These are phyloP conservation scores for Zophobas atratus DNA, from an alignment of 1,140 invertebrate genomes.

Conservation along the genomic window DNA sequence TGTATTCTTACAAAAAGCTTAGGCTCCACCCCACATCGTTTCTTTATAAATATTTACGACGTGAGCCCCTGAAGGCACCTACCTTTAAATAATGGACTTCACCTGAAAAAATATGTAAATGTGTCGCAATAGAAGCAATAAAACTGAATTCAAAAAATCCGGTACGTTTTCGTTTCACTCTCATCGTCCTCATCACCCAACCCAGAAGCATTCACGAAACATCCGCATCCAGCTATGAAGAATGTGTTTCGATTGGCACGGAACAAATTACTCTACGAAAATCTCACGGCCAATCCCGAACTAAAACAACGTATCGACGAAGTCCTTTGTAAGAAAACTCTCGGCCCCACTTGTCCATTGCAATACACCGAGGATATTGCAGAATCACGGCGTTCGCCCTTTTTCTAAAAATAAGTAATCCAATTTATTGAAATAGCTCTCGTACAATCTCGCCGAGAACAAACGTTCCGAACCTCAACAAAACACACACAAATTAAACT, in stretches of 20 bases:
- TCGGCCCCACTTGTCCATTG: constrained; percentile 14
- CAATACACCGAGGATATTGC: constrained; percentile 31
- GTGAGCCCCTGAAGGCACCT: not conserved
- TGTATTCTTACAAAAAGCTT: too few relatives aligned
- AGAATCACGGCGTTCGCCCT: constrained; percentile 4
- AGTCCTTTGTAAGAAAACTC: constrained; percentile 15
- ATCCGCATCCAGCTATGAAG: not conserved
- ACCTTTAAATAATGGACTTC: not conserved
- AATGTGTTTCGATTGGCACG: not conserved
- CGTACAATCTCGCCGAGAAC: constrained; percentile 6
- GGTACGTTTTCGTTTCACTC: too few relatives aligned
- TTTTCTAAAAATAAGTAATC: constrained; percentile 40
- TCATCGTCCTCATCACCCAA: too few relatives aligned
- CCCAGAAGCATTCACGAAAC: not conserved
- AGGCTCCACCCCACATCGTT: too few relatives aligned
- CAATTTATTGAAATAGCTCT: constrained; percentile 32
- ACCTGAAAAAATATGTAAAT: constrained; percentile 6
- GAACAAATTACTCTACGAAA: not conserved
- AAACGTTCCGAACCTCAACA: constrained; percentile 20
- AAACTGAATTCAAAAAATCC: constrained; percentile 4
- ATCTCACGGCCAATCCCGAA: not conserved
- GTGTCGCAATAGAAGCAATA: not conserved
- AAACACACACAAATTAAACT: constrained; percentile 41
- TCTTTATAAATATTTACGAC: constrained; percentile 12
- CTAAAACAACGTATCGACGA: not conserved